phyloP scores from a whole-genome alignment of 2,888 invertebrate genomes.

The Chymomyza caudatula region DNA sequence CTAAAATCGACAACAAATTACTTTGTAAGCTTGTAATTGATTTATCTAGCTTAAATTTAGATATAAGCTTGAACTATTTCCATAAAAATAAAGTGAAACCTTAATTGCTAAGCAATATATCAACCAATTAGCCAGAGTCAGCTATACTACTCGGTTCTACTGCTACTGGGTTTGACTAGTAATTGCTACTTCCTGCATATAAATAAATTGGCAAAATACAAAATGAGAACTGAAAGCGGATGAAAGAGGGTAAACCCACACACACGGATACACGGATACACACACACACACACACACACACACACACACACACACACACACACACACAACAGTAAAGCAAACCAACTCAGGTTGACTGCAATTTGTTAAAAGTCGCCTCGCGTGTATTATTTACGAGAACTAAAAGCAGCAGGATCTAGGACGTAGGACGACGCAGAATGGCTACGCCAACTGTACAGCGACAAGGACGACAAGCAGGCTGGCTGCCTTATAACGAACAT shows the following conservation, averaged over 20 bases:
- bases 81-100: neutral
- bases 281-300: too few relatives aligned
- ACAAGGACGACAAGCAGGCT: neutral
- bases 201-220: conserved; percentile 42
- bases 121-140: conserved; percentile 10
- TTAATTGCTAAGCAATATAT: conserved; percentile 7
- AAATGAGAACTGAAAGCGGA: too few relatives aligned
- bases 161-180: conserved; percentile 39
- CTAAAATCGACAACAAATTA: neutral
- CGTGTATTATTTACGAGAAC: conserved; percentile 66
- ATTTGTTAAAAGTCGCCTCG: conserved; percentile 61
- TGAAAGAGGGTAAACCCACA: conserved; percentile 30
- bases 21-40: neutral
- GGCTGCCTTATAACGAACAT: conserved; percentile 39
- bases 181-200: conserved; percentile 62
- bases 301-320: too few relatives aligned
- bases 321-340: neutral
- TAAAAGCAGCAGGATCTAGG: conserved; percentile 3
- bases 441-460: neutral
- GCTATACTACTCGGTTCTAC: neutral
- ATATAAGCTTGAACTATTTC: neutral
- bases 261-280: too few relatives aligned
- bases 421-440: neutral
- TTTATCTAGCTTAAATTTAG: neutral
- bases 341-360: conserved; percentile 53